Evolutionary conservation across 2,797 vertebrate species (phyloP), one percentile per base, ranked within the genome.

Genomic region (Champsocephalus gunnari): DNA sequence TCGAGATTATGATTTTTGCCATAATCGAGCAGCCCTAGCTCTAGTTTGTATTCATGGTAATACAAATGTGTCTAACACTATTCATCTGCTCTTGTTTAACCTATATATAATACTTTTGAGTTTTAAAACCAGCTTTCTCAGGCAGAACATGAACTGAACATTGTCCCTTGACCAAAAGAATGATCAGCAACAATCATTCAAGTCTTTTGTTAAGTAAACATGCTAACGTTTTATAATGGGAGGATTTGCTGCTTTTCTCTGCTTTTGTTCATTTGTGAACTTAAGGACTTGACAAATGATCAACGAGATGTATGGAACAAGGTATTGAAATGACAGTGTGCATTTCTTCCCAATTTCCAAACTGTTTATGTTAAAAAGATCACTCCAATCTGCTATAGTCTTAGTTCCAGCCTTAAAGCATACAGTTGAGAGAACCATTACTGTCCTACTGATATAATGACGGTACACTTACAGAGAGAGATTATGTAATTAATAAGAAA

Each of bases 401-500:
- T 47, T 10, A 17, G 14, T 16, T 17, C 5, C 19, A 17, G 59
- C 44, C 43, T 14, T 16, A 17, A 49, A 51, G 12, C 38, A 12
- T 54, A 0, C 49, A 66, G 12, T 16, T 51, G 32, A 65, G 34
- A 51, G 5, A 51, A 51, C 13, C 38, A 54, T 44, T 44, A 5
- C 10, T 44, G 38, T 24, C 48, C 68, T 9, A 28, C 47, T 89
- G 64, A 75, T 68, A 66, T 11, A 21, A 49, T 79, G 28, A 81
- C 56, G 49, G 62, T 56, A 65, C 82, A 85, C 34, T 17, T 49
- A 66, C 21, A 50, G 45, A 49, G 49, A 54, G 49, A 57, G 49
- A 68, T 67, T 13, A 68, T 63, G 38, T 74, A 74, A 84, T 82
- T 50, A 61, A 72, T 70, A 63, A 67, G 47, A 58, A 57, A 75